A percentile compares a stretch with the other conserved stretches of the same genome.
Evolutionary conservation across 2,888 invertebrate genomes (phyloP).

Genomic region (Stramonita haemastoma): DNA sequence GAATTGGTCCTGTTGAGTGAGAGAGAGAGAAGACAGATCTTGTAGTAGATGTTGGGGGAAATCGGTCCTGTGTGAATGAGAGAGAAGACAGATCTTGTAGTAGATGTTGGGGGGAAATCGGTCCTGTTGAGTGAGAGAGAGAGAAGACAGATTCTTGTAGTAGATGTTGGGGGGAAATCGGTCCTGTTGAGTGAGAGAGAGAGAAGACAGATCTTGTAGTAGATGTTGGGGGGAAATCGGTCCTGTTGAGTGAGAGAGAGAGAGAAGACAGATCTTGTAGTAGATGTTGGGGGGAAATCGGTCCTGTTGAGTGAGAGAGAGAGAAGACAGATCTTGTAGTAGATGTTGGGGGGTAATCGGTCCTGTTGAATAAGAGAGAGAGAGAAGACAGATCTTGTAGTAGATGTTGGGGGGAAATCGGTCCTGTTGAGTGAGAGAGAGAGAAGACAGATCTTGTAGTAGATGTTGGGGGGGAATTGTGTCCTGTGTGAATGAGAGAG

Average conservation of each 20-base stretch:
- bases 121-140: conserved; percentile 67
- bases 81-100: not conserved
- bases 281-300: conserved; percentile 77
- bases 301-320: conserved; percentile 58
- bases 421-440: conserved; percentile 58
- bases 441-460: conserved; percentile 73
- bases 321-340: conserved; percentile 73
- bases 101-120: too few species aligned
- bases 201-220: conserved; percentile 76
- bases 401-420: conserved; percentile 77
- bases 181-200: too few species aligned
- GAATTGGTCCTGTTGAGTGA: conserved; percentile 69
- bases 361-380: conserved; percentile 58
- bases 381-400: conserved; percentile 72
- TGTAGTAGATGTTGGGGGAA: conserved; percentile 78
- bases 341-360: conserved; percentile 77
- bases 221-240: conserved; percentile 77
- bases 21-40: conserved; percentile 58
- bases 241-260: conserved; percentile 58
- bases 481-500: too few species aligned
- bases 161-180: too few species aligned
- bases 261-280: conserved; percentile 72
- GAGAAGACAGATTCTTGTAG: too few species aligned
- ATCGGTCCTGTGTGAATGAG: conserved; percentile 66
- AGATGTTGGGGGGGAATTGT: conserved; percentile 77